These are phyloP conservation scores for Coleophora deauratella DNA, from an alignment of 2,888 invertebrate genomes.

Conservation along the genomic window DNA sequence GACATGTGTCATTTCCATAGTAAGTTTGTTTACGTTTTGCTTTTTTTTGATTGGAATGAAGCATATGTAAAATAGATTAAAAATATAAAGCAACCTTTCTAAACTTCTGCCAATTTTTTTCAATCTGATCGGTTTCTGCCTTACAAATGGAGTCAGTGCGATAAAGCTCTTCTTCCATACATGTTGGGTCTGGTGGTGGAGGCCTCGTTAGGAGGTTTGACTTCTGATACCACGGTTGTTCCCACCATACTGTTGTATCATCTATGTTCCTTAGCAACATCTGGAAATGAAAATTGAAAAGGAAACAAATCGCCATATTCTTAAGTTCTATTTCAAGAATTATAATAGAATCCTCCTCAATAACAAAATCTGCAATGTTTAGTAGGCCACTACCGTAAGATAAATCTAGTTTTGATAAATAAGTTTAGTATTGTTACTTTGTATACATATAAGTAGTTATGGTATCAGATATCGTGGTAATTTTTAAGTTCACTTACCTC, in stretches of 20 bases:
- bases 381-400: no score
- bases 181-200: slow-evolving; percentile 18
- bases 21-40: no score
- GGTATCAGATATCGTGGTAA: no score
- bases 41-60: no score
- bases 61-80: no score
- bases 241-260: slow-evolving; percentile 37
- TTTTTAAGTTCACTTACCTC: slow-evolving; percentile 31
- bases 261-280: slow-evolving; percentile 28
- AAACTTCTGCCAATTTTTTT: slow-evolving; percentile 47
- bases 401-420: no score
- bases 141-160: slow-evolving; percentile 35
- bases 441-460: no score
- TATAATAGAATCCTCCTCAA: neutral
- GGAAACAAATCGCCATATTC: neutral
- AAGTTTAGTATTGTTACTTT: no score
- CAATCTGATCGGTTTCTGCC: slow-evolving; percentile 38
- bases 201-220: slow-evolving; percentile 31
- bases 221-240: slow-evolving; percentile 55
- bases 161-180: slow-evolving; percentile 20
- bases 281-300: slow-evolving; percentile 24
- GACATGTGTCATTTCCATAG: no score
- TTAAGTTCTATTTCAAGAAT: neutral
- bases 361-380: no score
- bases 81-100: slow-evolving; percentile 28